Evolutionary conservation across 2,113 vertebrate species (phyloP), one percentile per base, ranked within the genome.

Genomic region (Tachycineta bicolor): DNA sequence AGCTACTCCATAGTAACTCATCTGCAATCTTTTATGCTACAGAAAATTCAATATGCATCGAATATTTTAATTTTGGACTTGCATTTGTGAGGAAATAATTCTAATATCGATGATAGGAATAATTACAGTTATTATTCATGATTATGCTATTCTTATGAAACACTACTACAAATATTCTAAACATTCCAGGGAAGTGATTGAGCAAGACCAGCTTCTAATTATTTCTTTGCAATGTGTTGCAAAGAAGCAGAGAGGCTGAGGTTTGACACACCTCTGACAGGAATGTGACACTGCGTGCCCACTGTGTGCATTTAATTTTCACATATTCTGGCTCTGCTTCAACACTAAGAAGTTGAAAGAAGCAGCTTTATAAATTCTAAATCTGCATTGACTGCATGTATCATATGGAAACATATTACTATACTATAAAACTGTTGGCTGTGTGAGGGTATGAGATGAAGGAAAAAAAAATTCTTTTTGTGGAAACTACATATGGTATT

Each of bases 211-310:
- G 29, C 49, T 86, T 71, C 76, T 89, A 90, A 90, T 83, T 74
- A 85, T 82, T 94, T 74, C 83, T 47, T 69, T 74, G 83, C 60
- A 71, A 14, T 47, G 49, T 60, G 43, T n/a, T 79, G 67, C 52
- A 75, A 86, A 93, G 87, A 58, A 89, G 82, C 21, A 82, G 83
- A 75, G 71, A 73, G 50, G 65, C 18, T 87, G 76, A 79, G 79
- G 87, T 53, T 59, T 94, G 93, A 93, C 79, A 91, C 87, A 93
- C 62, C 84, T 90, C 67, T 83, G 68, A 88, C 47, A 75, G 60
- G 74, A 90, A 79, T 12, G 69, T 84, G 87, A 90, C 85, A 90
- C 39, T 83, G n/a, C 23, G 29, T 82, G 77, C 55, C 70, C 52
- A 73, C 12, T 69, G 67, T 23, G 31, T 60, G 50, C 59, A 71